A percentile compares a stretch with the other conserved stretches of the same genome.
Evolutionary conservation across 2,888 invertebrate species (phyloP).

Genomic region (Conops quadrifasciatus): DNA sequence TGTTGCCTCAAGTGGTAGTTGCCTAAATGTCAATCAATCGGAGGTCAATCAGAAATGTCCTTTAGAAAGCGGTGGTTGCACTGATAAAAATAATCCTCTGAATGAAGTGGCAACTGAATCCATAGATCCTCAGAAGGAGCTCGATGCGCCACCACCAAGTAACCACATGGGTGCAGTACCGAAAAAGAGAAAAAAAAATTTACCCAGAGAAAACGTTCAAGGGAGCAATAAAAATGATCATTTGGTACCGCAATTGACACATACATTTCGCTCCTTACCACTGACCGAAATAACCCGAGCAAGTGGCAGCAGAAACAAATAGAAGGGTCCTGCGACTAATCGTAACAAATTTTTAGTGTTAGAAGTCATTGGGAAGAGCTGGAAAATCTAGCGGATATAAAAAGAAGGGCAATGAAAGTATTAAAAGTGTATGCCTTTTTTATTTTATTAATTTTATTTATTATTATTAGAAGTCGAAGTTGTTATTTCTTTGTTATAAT

Average conservation of each 20-base stretch:
- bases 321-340: no score
- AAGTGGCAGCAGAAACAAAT: no score
- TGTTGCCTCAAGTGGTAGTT: background rate
- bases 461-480: no score
- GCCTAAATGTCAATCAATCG: background rate
- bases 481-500: no score
- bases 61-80: no score
- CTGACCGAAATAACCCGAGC: background rate
- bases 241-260: constrained; percentile 40
- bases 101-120: background rate
- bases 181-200: background rate
- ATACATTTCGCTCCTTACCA: constrained; percentile 36
- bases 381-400: no score
- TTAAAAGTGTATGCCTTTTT: no score
- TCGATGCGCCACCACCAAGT: background rate
- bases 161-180: background rate
- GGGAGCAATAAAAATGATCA: constrained; percentile 15
- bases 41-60: background rate
- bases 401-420: no score
- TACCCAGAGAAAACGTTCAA: constrained; percentile 24
- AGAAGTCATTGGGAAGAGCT: no score
- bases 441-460: no score
- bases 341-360: no score
- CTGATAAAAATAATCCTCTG: background rate
- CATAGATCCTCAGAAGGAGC: background rate